Conservation (phyloP, 2,797 vertebrate genomes). For the Brachyalestes nurse region DNA sequence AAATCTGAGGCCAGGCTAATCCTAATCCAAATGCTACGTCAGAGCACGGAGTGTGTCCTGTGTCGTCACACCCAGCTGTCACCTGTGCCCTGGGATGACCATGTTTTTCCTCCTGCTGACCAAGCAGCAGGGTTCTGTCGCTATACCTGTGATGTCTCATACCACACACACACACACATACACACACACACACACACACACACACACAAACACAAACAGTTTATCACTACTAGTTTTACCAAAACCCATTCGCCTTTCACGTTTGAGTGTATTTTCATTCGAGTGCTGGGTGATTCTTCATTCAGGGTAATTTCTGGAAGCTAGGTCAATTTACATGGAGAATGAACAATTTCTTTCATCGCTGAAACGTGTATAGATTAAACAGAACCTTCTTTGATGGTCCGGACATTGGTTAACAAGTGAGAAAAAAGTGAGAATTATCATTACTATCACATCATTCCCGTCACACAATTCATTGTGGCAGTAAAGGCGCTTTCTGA, state of each 20-base stretch:
- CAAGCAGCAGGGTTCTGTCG: constrained; percentile 37
- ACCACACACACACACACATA: constrained; percentile 16
- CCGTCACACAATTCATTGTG: too few relatives aligned
- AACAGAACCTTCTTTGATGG: too few relatives aligned
- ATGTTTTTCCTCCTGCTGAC: constrained; percentile 44
- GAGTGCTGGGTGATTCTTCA: too few relatives aligned
- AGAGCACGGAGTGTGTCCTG: constrained; percentile 24
- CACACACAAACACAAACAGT: constrained; percentile 20
- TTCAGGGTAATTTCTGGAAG: too few relatives aligned
- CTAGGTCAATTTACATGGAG: too few relatives aligned
- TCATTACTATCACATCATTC: too few relatives aligned
- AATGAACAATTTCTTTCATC: too few relatives aligned
- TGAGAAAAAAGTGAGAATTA: too few relatives aligned
- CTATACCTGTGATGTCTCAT: constrained; percentile 57
- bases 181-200: not conserved
- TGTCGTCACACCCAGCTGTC: constrained; percentile 20
- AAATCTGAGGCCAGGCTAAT: constrained; percentile 45
- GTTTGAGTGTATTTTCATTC: too few relatives aligned
- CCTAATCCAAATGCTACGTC: constrained; percentile 49
- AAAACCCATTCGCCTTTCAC: not conserved
- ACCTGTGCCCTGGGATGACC: constrained; percentile 18
- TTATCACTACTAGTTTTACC: not conserved
- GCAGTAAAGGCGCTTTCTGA: too few relatives aligned
- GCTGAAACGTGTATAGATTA: too few relatives aligned
- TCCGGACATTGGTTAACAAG: too few relatives aligned